phyloP scores from a whole-genome alignment of 1,140 invertebrate genomes.

The Musca domestica region DNA sequence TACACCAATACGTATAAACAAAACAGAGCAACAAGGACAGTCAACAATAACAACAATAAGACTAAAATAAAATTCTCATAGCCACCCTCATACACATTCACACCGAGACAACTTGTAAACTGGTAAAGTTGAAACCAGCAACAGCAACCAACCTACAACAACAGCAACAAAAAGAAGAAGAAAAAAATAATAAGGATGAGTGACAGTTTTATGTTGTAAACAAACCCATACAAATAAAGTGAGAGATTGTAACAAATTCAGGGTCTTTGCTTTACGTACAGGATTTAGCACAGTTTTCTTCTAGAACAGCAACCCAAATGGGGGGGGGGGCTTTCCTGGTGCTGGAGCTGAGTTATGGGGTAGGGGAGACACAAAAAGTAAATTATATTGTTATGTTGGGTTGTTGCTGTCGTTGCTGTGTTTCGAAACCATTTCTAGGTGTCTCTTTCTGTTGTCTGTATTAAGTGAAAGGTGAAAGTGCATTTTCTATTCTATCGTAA shows the following conservation, averaged over 20 bases:
- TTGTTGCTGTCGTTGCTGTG: neutral
- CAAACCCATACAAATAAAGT: constrained; percentile 1
- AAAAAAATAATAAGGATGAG: neutral
- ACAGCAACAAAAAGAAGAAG: neutral
- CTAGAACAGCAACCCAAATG: too few relatives aligned
- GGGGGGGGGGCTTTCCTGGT: neutral
- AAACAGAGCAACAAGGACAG: too few relatives aligned
- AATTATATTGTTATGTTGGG: too few relatives aligned
- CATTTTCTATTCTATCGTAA: neutral
- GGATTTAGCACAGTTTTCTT: neutral
- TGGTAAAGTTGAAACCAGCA: neutral
- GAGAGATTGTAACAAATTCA: constrained; percentile 5
- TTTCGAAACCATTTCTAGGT: neutral
- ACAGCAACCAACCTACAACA: neutral
- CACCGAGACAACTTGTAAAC: neutral
- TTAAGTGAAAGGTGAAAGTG: constrained; percentile 13
- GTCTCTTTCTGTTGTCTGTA: too few relatives aligned
- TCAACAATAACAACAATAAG: too few relatives aligned
- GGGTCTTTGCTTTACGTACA: neutral
- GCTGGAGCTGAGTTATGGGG: too few relatives aligned
- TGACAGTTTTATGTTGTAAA: constrained; percentile 6
- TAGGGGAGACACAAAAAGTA: too few relatives aligned
- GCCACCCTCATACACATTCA: neutral
- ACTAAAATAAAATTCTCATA: too few relatives aligned
- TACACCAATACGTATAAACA: too few relatives aligned